Evolutionary conservation across 2,888 invertebrate species (phyloP), one percentile per base, ranked within the genome.

Genomic region (Diogma glabrata): DNA sequence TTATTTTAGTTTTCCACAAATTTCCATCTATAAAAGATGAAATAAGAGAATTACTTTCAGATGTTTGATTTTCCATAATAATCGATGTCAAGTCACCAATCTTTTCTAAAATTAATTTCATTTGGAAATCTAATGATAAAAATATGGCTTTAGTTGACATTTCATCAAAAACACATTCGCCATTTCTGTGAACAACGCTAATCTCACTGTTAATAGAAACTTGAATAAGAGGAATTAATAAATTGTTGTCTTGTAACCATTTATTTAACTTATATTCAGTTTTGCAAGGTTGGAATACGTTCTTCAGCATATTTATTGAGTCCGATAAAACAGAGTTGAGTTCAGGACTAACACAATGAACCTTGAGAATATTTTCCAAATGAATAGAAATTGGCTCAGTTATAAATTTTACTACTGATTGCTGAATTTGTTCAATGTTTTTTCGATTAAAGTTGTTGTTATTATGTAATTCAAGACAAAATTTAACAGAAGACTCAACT

Each of bases 81-180:
- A 33, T 9, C 33, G 14, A 33, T 7, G 33, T n/a, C 33, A 33
- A n/a, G 10, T 33, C 33, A 10, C 33, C 6, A 9, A 33, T 33
- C 10, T 33, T 33, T 33, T 33, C 33, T 33, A 33, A 38, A 7
- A 38, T 14, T 10, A 38, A 38, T 38, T 14, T 38, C 38, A 38
- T 38, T 38, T 38, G 38, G 16, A 38, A 38, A 38, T 38, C 14
- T 14, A 38, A 38, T 38, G 38, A 38, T 14, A 38, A 38, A 16
- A 38, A 38, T 14, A 38, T 9, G 14, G 38, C 38, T 38, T 38
- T 38, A 4, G 38, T 38, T 14, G 38, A 38, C 16, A 16, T 38
- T 38, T 38, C 38, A 38, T 38, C 38, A 38, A 17, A 38, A 38
- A 38, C 38, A 14, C 4, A 38, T 38, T 38, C 38, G 9, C 38